A percentile compares a stretch with the other conserved stretches of the same genome.
These are phyloP conservation scores for Cepphus grylle DNA, from an alignment of 2,113 vertebrate genomes.

Conservation along the genomic window DNA sequence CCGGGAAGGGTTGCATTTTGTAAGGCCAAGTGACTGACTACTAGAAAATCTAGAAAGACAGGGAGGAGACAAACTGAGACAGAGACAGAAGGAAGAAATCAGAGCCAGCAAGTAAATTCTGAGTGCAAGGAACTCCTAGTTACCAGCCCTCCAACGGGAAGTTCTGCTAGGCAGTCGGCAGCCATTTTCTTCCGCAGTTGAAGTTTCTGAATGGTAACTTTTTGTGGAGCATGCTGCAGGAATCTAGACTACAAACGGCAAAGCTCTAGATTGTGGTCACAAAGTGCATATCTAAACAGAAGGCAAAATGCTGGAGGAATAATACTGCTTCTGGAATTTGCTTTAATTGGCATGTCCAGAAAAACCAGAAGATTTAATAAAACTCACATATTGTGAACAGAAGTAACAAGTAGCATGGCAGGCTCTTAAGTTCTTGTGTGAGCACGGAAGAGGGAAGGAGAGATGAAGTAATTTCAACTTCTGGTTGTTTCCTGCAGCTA, in stretches of 20 bases:
- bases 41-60: conserved; percentile 10
- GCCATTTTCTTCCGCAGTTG: neutral
- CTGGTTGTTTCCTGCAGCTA: neutral
- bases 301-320: neutral
- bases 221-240: neutral
- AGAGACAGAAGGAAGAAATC: neutral
- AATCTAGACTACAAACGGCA: neutral
- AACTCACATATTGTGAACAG: neutral
- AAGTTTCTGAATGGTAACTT: neutral
- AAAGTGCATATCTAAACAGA: neutral
- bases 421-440: neutral
- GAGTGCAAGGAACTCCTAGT: neutral
- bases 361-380: neutral
- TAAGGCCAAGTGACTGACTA: neutral
- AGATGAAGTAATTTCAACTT: neutral
- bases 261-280: neutral
- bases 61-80: neutral
- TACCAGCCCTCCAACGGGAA: neutral
- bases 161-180: neutral
- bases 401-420: neutral
- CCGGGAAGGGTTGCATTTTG: neutral
- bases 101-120: neutral
- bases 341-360: neutral
- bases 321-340: neutral
- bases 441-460: neutral